Conservation (phyloP, 1,140 invertebrate genomes). For the Lepidurus apus region DNA sequence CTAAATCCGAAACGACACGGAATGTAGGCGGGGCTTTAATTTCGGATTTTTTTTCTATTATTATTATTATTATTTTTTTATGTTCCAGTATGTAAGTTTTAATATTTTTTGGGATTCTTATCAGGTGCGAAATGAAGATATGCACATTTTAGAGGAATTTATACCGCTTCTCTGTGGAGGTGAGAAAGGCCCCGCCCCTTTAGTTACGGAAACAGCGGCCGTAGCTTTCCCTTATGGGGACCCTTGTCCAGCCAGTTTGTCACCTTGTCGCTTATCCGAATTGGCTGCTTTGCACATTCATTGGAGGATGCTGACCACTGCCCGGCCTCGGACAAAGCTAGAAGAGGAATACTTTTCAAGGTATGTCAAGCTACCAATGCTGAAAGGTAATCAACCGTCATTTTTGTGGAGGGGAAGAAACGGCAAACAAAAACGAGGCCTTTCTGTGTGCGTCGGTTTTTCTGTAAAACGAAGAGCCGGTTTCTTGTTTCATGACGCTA, state of each 20-base stretch:
- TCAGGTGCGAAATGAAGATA: not conserved
- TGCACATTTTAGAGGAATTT: not conserved
- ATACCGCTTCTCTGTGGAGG: slow-evolving; percentile 17
- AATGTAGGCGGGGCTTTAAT: not conserved
- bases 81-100: not conserved
- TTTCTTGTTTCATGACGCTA: too few species aligned
- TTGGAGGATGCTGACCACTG: slow-evolving; percentile 84
- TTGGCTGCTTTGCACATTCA: slow-evolving; percentile 83
- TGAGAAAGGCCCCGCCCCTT: slow-evolving; percentile 26
- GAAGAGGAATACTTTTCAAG: slow-evolving; percentile 85
- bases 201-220: not conserved
- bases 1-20: too few species aligned
- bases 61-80: not conserved
- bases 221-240: slow-evolving; percentile 51
- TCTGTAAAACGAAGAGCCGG: too few species aligned
- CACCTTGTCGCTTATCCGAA: slow-evolving; percentile 69
- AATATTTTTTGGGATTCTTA: not conserved
- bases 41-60: too few species aligned
- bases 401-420: too few species aligned
- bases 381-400: not conserved
- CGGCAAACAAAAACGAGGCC: too few species aligned
- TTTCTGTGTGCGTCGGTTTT: too few species aligned
- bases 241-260: slow-evolving; percentile 58
- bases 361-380: slow-evolving; percentile 44
- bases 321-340: slow-evolving; percentile 69